Evolutionary conservation across 2,113 vertebrate species (phyloP), one percentile per base, ranked within the genome.

Genomic region (Vicugna pacos): DNA sequence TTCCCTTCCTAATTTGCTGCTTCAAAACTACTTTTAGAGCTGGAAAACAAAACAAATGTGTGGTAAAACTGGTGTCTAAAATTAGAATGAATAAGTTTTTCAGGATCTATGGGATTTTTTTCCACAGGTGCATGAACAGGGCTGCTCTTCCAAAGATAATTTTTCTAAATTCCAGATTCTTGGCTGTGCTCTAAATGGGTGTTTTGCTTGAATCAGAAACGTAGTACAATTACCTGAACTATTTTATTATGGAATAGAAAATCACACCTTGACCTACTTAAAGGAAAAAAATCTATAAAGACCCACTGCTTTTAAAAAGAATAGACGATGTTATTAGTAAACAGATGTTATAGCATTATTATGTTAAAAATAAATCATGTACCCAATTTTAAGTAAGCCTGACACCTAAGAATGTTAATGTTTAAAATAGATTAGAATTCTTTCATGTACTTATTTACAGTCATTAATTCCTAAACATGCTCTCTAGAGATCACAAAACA

Each of bases 161-260:
- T 84, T 93, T 75, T 79, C 52, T 92, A 60, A 87, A 91, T 94
- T 80, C 30, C 52, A 80, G 15, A 60, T 84, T 95, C 60, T 62
- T 79, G 86, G 46, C 32, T 92, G 3, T 42, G 58, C 85, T 94
- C 81, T 93, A 54, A 86, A 93, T n/a, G 62, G 48, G 13, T 73
- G 50, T 92, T 91, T 93, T 82, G 64, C 89, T 93, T 93, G 12
- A 95, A 75, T 85, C 50, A 58, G 54, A 96, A 89, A 84, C 30
- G 46, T 35, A 85, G 30, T 72, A 65, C 19, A 76, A 85, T n/a
- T 87, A 91, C 60, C 42, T 28, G 16, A 89, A 67, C 42, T 86
- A 64, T 42, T 82, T 35, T 86, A 64, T 42, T 82, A 35, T 46
- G 15, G 16, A 67, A 92, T 84, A 19, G 72, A 92, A 96, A 95